phyloP scores from a whole-genome alignment of 2,113 vertebrate genomes.

The Puntigrus tetrazona region DNA sequence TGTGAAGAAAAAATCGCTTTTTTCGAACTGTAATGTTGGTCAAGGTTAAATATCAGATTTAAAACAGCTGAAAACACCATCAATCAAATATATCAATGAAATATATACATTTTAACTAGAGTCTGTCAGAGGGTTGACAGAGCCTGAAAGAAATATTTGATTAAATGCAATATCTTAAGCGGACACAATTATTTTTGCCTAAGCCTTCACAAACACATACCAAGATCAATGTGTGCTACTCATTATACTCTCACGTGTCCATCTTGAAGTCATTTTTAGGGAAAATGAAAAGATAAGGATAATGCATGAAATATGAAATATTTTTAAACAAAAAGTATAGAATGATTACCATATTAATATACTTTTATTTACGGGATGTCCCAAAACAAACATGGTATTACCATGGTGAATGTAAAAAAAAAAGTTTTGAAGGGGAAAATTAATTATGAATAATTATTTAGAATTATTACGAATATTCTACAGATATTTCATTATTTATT shows the following conservation, averaged over 20 bases:
- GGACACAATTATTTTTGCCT: conserved; percentile 35
- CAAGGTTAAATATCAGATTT: conserved; percentile 22
- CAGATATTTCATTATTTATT: not conserved
- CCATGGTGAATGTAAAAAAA: not conserved
- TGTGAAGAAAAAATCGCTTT: not conserved
- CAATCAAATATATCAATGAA: conserved; percentile 51
- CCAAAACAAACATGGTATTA: not conserved
- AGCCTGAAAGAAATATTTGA: conserved; percentile 51
- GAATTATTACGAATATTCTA: not conserved
- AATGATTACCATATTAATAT: not conserved
- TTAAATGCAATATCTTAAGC: conserved; percentile 49
- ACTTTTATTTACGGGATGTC: not conserved
- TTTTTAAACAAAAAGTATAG: not conserved
- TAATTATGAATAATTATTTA: not conserved
- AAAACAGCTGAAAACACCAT: conserved; percentile 15
- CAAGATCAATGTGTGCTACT: conserved; percentile 2
- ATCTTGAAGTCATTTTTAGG: conserved; percentile 60
- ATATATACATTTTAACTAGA: conserved; percentile 63
- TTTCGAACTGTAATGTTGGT: not conserved
- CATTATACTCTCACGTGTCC: conserved; percentile 57
- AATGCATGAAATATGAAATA: not conserved
- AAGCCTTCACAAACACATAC: conserved; percentile 33
- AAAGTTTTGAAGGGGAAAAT: not conserved
- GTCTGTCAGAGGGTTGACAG: conserved; percentile 40
- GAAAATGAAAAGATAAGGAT: conserved; percentile 60